Conservation (phyloP, 2,113 vertebrate genomes). For the Chionodraco myersi region DNA sequence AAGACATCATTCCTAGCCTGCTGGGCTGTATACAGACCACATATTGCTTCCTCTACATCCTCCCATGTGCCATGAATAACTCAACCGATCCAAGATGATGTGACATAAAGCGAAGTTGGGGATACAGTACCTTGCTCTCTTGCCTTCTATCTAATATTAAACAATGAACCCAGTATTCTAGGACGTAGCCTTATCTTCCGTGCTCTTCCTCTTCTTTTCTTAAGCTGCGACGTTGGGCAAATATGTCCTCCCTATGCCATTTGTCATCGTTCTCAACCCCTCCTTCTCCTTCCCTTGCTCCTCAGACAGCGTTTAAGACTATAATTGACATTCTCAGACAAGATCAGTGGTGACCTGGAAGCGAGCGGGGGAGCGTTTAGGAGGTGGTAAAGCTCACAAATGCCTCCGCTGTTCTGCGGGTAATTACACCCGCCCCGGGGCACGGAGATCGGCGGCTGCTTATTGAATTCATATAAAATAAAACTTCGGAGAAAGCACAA, state of each 20-base stretch:
- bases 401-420: slow-evolving; percentile 73
- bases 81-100: slow-evolving; percentile 14
- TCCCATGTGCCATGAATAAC: neutral
- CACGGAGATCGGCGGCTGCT: slow-evolving; percentile 70
- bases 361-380: slow-evolving; percentile 74
- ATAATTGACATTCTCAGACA: slow-evolving; percentile 85
- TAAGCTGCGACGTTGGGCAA: slow-evolving; percentile 38
- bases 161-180: slow-evolving; percentile 54
- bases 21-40: neutral
- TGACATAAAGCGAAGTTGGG: slow-evolving; percentile 7
- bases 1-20: neutral
- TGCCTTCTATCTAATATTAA: slow-evolving; percentile 23
- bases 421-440: slow-evolving; percentile 79
- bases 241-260: slow-evolving; percentile 53
- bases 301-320: slow-evolving; percentile 64
- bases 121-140: slow-evolving; percentile 4
- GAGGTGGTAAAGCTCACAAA: slow-evolving; percentile 66
- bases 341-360: slow-evolving; percentile 80
- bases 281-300: slow-evolving; percentile 8
- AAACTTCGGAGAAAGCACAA: slow-evolving; percentile 60
- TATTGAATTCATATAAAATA: slow-evolving; percentile 86
- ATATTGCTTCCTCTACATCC: neutral
- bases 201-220: slow-evolving; percentile 30
- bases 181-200: slow-evolving; percentile 24
- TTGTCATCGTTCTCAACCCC: slow-evolving; percentile 32